phyloP scores from a whole-genome alignment of 2,797 vertebrate genomes.

The Melanotaenia trifasciata region DNA sequence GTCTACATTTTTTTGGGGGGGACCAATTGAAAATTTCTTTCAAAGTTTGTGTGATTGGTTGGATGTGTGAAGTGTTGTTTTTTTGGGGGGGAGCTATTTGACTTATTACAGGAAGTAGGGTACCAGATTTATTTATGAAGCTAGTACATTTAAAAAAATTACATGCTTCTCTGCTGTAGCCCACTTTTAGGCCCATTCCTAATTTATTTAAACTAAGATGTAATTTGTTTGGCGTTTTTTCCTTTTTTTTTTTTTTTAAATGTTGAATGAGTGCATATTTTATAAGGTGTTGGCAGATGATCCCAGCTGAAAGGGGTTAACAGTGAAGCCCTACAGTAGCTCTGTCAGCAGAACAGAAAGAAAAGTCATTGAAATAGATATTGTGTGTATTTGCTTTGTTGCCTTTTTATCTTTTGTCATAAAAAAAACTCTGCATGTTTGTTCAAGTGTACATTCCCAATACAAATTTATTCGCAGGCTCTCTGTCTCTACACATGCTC shows the following conservation, averaged over 20 bases:
- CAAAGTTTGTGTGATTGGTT: conserved; percentile 38
- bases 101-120: conserved; percentile 14
- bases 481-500: conserved; percentile 35
- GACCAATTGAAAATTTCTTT: conserved; percentile 25
- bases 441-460: conserved; percentile 62
- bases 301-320: conserved; percentile 22
- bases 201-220: conserved; percentile 14
- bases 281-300: conserved; percentile 10
- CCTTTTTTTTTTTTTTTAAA: conserved; percentile 11
- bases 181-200: background rate
- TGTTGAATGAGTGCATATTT: conserved; percentile 38
- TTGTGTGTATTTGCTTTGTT: conserved; percentile 60
- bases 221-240: conserved; percentile 6
- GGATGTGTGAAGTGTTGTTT: conserved; percentile 43
- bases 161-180: background rate
- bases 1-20: too few relatives aligned
- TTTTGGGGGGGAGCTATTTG: conserved; percentile 24
- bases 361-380: conserved; percentile 37
- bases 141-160: conserved; percentile 1
- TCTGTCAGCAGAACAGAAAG: conserved; percentile 36
- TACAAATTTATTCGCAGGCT: conserved; percentile 24
- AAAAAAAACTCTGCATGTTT: conserved; percentile 28
- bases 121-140: conserved; percentile 14
- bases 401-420: conserved; percentile 56
- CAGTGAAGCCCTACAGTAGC: conserved; percentile 45